Percentiles rank a stretch among this genome's conserved stretches.
These are phyloP conservation scores for Microtus ochrogaster DNA, from an alignment of 2,113 vertebrate genomes.

Conservation along the genomic window DNA sequence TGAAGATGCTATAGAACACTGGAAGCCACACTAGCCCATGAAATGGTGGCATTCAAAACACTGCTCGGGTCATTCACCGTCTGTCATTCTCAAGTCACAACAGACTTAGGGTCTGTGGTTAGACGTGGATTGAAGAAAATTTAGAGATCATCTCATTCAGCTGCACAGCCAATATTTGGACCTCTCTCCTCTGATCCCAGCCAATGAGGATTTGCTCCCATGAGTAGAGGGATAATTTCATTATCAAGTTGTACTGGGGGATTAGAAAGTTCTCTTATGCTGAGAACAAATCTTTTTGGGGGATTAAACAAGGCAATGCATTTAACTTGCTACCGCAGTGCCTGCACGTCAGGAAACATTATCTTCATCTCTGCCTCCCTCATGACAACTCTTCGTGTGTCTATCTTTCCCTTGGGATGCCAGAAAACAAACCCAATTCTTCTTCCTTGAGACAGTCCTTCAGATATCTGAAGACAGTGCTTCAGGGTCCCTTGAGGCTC, in stretches of 20 bases:
- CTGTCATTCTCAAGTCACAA: conserved; percentile 8
- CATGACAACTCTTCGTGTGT: conserved; percentile 19
- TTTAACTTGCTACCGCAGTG: background rate
- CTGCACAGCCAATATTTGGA: background rate
- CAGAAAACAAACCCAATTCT: conserved; percentile 72
- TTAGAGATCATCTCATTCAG: background rate
- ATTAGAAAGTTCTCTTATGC: background rate
- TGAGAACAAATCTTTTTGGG: background rate
- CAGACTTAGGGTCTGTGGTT: background rate
- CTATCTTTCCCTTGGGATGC: conserved; percentile 54
- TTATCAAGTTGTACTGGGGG: background rate
- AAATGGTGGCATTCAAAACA: background rate
- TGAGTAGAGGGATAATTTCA: background rate
- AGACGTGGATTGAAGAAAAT: background rate
- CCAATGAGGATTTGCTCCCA: background rate
- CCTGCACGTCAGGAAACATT: background rate
- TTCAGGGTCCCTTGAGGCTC: conserved; percentile 68
- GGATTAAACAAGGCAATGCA: background rate
- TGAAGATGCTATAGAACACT: too few relatives aligned
- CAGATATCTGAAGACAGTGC: conserved; percentile 71
- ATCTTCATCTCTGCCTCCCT: background rate
- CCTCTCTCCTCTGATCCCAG: background rate
- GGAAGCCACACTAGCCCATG: background rate
- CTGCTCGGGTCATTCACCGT: background rate
- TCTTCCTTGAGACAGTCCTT: conserved; percentile 67